Evolutionary conservation across 1,140 invertebrate species (phyloP).

Genomic region (Panulirus ornatus): DNA sequence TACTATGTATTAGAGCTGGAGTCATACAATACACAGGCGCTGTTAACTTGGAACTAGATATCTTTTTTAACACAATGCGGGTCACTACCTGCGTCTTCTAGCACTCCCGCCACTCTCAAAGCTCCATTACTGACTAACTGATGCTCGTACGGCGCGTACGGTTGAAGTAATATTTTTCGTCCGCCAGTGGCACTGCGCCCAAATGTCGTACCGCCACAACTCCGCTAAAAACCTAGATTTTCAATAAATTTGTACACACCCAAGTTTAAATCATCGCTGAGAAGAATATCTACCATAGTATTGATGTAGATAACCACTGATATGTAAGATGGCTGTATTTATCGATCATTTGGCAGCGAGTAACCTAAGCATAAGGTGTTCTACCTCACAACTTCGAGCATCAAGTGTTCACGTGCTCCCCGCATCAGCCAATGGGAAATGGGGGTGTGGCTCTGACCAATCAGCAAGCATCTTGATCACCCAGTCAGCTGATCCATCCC

Average conservation of each 20-base stretch:
- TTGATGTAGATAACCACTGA: too few species aligned
- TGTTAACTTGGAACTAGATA: conserved; percentile 3
- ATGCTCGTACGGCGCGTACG: not conserved
- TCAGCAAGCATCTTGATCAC: conserved; percentile 12
- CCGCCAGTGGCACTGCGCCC: not conserved
- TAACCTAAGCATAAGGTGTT: not conserved
- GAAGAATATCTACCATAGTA: too few species aligned
- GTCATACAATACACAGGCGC: conserved; percentile 23
- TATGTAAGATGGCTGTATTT: too few species aligned
- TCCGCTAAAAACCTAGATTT: too few species aligned
- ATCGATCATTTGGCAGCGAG: not conserved
- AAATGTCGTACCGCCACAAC: not conserved
- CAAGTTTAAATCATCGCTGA: too few species aligned
- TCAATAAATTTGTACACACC: too few species aligned
- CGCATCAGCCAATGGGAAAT: not conserved
- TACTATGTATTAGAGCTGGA: not conserved
- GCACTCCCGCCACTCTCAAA: not conserved
- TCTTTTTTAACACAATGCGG: not conserved
- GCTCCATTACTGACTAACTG: not conserved
- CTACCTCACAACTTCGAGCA: not conserved
- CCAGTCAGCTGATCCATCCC: not conserved
- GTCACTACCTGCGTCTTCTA: not conserved
- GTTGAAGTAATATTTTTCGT: not conserved
- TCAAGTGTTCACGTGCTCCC: conserved; percentile 28
- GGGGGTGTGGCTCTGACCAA: conserved; percentile 7